Conservation (phyloP, 2,113 vertebrate genomes). For the Ceyx margarethae region DNA sequence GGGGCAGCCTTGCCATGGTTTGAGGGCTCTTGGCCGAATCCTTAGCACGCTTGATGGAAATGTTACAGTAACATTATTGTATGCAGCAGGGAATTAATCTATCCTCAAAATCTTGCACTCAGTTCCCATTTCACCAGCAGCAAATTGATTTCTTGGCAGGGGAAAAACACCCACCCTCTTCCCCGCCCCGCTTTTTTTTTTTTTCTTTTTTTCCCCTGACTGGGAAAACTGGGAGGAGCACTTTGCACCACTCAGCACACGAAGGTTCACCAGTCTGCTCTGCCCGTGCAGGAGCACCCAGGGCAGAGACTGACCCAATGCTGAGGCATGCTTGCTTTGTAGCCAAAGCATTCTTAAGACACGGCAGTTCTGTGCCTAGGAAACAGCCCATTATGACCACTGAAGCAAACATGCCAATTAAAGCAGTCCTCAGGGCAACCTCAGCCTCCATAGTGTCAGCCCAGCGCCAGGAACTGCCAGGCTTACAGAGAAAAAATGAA, state of each 20-base stretch:
- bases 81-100: slow-evolving; percentile 38
- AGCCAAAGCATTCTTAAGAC: slow-evolving; percentile 19
- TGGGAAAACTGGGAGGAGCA: background rate
- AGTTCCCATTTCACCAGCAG: slow-evolving; percentile 7
- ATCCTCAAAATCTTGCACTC: background rate
- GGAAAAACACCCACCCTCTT: background rate
- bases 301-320: background rate
- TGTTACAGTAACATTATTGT: slow-evolving; percentile 48
- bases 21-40: background rate
- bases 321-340: background rate
- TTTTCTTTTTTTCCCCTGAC: background rate
- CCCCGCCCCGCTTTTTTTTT: no score
- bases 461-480: background rate
- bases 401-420: slow-evolving; percentile 37
- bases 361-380: slow-evolving; percentile 10
- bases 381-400: slow-evolving; percentile 17
- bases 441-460: background rate
- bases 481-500: background rate
- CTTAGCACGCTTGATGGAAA: slow-evolving; percentile 21
- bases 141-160: slow-evolving; percentile 6
- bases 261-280: background rate
- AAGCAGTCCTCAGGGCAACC: background rate
- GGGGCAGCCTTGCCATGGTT: slow-evolving; percentile 15
- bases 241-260: background rate
- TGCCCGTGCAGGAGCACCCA: background rate